phyloP scores from a whole-genome alignment of 2,113 vertebrate genomes.

The Gadus macrocephalus region DNA sequence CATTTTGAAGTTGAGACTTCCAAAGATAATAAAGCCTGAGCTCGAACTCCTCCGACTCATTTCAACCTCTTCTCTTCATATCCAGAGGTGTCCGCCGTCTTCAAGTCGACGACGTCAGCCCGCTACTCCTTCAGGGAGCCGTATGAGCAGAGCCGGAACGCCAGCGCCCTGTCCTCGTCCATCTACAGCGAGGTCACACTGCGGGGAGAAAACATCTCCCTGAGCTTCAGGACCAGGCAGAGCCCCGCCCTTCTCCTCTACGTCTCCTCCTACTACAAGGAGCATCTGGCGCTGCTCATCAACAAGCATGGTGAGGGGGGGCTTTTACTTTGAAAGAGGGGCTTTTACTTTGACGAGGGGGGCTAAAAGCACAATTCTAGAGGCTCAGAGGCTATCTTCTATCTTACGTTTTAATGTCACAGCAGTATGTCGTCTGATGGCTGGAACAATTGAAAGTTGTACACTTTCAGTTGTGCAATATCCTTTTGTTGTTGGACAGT shows the following conservation, averaged over 20 bases:
- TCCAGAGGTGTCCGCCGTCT: conserved; percentile 87
- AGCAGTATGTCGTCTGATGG: too few relatives aligned
- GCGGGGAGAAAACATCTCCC: conserved; percentile 73
- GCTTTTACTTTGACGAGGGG: conserved; percentile 8
- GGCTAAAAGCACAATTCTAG: background rate
- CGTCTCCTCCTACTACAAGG: conserved; percentile 80
- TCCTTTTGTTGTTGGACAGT: too few relatives aligned
- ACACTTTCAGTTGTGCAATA: too few relatives aligned
- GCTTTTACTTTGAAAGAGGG: background rate
- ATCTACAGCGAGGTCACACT: conserved; percentile 81
- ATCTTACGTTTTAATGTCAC: too few relatives aligned
- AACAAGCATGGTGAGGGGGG: conserved; percentile 81
- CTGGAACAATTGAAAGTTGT: too few relatives aligned
- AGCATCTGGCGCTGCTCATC: conserved; percentile 82
- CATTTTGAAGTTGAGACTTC: too few relatives aligned
- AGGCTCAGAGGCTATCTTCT: too few relatives aligned
- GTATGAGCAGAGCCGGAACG: conserved; percentile 78
- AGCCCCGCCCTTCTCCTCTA: conserved; percentile 82
- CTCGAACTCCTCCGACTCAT: background rate
- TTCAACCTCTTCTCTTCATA: conserved; percentile 30
- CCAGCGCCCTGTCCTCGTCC: conserved; percentile 78
- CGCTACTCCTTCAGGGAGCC: conserved; percentile 86
- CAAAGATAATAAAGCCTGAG: too few relatives aligned
- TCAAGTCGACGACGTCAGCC: conserved; percentile 78
- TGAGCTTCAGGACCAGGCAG: conserved; percentile 83